Evolutionary conservation across 2,797 vertebrate genomes (phyloP), one percentile per base, ranked within the genome.

Genomic region (Australoheros facetus): DNA sequence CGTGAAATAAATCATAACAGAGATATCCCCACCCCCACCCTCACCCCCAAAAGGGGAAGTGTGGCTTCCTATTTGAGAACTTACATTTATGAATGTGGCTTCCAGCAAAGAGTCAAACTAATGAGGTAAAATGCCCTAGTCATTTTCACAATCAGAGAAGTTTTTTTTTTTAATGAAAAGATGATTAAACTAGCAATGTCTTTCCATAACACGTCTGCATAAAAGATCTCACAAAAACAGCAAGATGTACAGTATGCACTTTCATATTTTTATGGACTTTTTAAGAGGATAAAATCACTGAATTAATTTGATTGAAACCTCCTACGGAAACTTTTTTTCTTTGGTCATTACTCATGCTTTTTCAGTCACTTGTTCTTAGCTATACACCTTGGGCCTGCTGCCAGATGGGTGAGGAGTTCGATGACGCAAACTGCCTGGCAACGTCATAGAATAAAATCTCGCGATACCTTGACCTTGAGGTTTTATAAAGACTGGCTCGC

Each of bases 401-500:
- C 42, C 10, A 51, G 42, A n/a, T 30, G 12, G 62, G 16, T 0
- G 2, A 48, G 34, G 8, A 37, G 23, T 30, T 28, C 48, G 17
- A 51, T n/a, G 10, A 69, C 26, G 23, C 53, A 54, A 21, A 7
- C 10, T 19, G n/a, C 8, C 26, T 32, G 55, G 6, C 75, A 75
- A 87, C 80, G 71, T 72, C 2, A 5, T 0, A 0, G 4, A n/a
- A 3, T 1, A 0, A 2, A 8, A 30, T 89, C 82, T 94, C 93
- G 93, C 93, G 93, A 93, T 83, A 90, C 1, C 71, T 30, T 9
- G 2, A 0, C n/a, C 1, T 9, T n/a, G 0, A 1, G 42, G 75
- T 66, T 6, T 51, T 90, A 93, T 88, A 94, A 92, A 8, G 56
- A 0, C 17, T 2, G 1, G 17, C 71, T 0, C 54, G 13, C 28